A percentile compares a stretch with the other conserved stretches of the same genome.
phyloP scores from a whole-genome alignment of 2,797 vertebrate species.

The Danionella dracula region DNA sequence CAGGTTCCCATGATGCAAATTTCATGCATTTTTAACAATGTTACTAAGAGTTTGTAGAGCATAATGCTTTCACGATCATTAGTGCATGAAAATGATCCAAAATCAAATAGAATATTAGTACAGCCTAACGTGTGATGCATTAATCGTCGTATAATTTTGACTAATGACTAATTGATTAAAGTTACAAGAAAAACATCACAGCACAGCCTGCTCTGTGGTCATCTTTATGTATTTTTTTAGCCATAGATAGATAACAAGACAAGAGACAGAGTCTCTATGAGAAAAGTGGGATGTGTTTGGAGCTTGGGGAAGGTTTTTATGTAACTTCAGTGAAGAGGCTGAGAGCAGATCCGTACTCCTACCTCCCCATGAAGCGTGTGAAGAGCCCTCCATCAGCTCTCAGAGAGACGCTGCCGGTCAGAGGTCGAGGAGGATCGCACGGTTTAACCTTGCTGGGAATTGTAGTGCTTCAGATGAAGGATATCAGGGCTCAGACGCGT shows the following conservation, averaged over 20 bases:
- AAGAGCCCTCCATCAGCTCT: slow-evolving; percentile 25
- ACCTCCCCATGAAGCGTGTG: slow-evolving; percentile 20
- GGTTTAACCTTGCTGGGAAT: slow-evolving; percentile 9
- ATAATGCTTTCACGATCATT: neutral
- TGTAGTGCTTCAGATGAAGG: slow-evolving; percentile 2
- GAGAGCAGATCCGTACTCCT: slow-evolving; percentile 33
- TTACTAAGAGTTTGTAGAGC: too few relatives aligned
- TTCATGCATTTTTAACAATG: too few relatives aligned
- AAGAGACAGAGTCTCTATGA: slow-evolving; percentile 8
- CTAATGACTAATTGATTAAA: slow-evolving; percentile 5
- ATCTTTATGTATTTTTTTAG: neutral
- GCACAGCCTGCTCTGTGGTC: neutral
- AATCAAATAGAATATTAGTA: neutral
- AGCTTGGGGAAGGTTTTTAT: slow-evolving; percentile 25
- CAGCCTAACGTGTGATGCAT: neutral
- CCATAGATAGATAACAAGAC: slow-evolving; percentile 9
- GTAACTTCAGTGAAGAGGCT: slow-evolving; percentile 40
- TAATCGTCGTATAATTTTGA: neutral
- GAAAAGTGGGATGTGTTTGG: slow-evolving; percentile 18
- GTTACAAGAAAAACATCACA: slow-evolving; percentile 1
- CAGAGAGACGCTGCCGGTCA: slow-evolving; percentile 4
- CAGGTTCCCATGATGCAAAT: too few relatives aligned
- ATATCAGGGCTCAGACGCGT: neutral
- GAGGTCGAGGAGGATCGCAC: slow-evolving; percentile 21
- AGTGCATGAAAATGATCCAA: neutral